These are phyloP conservation scores for Saturnia japonica DNA, from an alignment of 2,888 invertebrate species.

Conservation along the genomic window DNA sequence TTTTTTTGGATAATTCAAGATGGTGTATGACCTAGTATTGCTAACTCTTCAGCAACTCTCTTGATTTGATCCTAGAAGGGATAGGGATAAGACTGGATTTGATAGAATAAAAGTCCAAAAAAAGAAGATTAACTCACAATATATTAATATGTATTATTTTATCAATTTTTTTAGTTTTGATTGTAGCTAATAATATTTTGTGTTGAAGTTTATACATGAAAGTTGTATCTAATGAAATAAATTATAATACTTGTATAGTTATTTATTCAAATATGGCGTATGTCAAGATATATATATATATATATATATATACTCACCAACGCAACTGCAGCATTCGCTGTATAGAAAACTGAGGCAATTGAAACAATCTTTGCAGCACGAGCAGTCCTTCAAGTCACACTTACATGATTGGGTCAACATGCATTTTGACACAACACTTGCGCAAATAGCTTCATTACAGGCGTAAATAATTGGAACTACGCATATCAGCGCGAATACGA, in stretches of 20 bases:
- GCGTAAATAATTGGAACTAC: slow-evolving; percentile 69
- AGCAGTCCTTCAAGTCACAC: slow-evolving; percentile 95
- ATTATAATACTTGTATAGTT: neutral
- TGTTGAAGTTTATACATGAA: neutral
- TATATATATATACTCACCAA: slow-evolving; percentile 86
- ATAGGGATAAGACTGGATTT: too few species aligned
- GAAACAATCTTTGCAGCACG: slow-evolving; percentile 97
- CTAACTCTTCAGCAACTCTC: too few species aligned
- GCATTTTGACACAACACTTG: slow-evolving; percentile 97
- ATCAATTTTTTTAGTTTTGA: too few species aligned
- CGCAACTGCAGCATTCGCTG: slow-evolving; percentile 97
- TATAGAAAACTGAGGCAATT: slow-evolving; percentile 94
- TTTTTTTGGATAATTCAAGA: too few species aligned
- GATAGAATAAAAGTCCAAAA: too few species aligned
- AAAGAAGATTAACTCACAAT: too few species aligned
- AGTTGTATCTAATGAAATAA: neutral
- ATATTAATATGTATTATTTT: too few species aligned
- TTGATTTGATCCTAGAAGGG: too few species aligned
- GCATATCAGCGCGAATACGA: slow-evolving; percentile 58
- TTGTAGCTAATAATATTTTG: neutral
- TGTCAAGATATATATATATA: neutral
- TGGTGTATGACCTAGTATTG: too few species aligned
- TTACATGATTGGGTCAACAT: slow-evolving; percentile 98
- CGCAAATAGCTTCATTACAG: slow-evolving; percentile 97
- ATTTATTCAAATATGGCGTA: neutral